phyloP scores from a whole-genome alignment of 2,888 invertebrate species.

The Caenorhabditis becei region DNA sequence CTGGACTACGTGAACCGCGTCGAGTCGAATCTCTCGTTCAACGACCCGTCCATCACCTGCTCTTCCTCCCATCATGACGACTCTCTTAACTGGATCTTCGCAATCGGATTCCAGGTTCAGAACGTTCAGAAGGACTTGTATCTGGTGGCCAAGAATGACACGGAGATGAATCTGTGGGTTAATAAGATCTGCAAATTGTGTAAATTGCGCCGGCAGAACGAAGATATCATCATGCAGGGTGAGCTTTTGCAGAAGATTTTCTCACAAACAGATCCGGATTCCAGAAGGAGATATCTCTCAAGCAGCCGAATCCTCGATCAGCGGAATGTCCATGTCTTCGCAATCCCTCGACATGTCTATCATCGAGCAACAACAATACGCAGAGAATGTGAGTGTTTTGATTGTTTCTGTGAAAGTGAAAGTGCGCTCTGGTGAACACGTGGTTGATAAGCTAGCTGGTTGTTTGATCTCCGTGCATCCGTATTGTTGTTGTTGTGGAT shows the following conservation, averaged over 20 bases:
- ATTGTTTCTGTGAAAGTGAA: background rate
- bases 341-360: constrained; percentile 48
- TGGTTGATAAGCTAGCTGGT: too few relatives aligned
- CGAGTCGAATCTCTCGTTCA: constrained; percentile 50
- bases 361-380: constrained; percentile 24
- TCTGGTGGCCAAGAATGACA: constrained; percentile 49
- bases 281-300: constrained; percentile 29
- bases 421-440: constrained; percentile 6
- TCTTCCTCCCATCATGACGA: constrained; percentile 6
- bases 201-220: constrained; percentile 35
- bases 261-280: background rate
- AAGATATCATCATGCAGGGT: constrained; percentile 8
- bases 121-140: constrained; percentile 45
- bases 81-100: constrained; percentile 47
- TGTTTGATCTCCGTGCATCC: too few relatives aligned
- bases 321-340: constrained; percentile 51
- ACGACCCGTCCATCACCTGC: constrained; percentile 36
- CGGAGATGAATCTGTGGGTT: constrained; percentile 54
- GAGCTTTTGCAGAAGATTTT: too few relatives aligned
- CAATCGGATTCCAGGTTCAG: constrained; percentile 36
- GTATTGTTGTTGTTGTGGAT: too few relatives aligned
- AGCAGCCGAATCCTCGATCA: constrained; percentile 31
- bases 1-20: constrained; percentile 41
- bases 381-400: constrained; percentile 36
- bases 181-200: constrained; percentile 55